Base-by-base conservation (phyloP, 2,888 invertebrate species). In the Pherbina coryleti region DNA sequence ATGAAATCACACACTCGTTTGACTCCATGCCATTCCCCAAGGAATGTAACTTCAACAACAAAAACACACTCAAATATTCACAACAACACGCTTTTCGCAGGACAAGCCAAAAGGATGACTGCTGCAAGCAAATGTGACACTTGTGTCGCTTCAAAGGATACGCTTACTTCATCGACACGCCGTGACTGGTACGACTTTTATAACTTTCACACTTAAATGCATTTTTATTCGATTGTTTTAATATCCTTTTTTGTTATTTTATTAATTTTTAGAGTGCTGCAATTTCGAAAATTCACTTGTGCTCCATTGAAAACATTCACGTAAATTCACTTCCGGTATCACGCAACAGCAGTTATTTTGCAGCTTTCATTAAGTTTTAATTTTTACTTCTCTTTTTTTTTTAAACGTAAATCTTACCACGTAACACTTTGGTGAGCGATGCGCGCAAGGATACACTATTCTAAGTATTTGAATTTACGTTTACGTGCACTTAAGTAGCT, bases 1-100 rank as follows among this genome's bases (percentile, higher is more conserved):
- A 34, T 8, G 51, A 51, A 69, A 69, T 51, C 69, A 51, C 34
- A 66, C 14, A 31, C n/a, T 31, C 66, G 51, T 25, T 70, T 70
- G 37, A 70, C 28, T 70, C n/a, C 51, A 25, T 31, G 49, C 28
- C 28, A 14, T 51, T 25, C 22, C 28, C 22, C 3, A 8, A 51
- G 28, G 25, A 49, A n/a, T n/a, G 17, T 25, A 51, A 28, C 25
- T 17, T 2, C 19, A 49, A 69, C 37, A 51, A 44, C 44, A 44
- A 44, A 44, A 2, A 11, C 14, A 11, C 44, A 11, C 44, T 44
- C 44, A 44, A 44, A 44, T 44, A 44, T 44, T 44, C 44, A 3
- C 44, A 44, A 44, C 44, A 44, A 44, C 44, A 44, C 11, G 44
- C 44, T 44, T 11, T 44, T 11, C 44, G 14, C 5, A 31, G 37